Percentiles rank a stretch among this genome's conserved stretches.
Evolutionary conservation across 53 echinoderm and acorn worm species (phyloP).

Genomic region (Echinometra lucunter): DNA sequence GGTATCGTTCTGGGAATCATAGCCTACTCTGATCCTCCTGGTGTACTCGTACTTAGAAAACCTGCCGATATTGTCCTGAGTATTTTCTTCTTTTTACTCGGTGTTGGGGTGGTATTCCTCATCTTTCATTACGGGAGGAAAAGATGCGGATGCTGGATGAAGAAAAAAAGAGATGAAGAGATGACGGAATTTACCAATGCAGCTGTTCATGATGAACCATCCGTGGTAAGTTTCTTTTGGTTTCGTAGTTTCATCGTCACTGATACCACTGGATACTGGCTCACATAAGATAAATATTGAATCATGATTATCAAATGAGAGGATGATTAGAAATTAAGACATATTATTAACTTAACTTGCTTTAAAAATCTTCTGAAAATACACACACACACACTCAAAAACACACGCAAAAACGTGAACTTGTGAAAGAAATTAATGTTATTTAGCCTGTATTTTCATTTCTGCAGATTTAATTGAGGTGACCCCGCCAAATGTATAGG

Average conservation of each 20-base stretch:
- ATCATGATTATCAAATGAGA: too few relatives aligned
- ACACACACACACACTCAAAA: too few relatives aligned
- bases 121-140: neutral
- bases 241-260: neutral
- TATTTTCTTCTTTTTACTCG: neutral
- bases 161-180: neutral
- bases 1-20: slow-evolving; percentile 41
- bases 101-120: neutral
- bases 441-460: too few relatives aligned
- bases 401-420: too few relatives aligned
- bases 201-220: neutral
- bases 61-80: slow-evolving; percentile 13
- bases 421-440: too few relatives aligned
- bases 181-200: slow-evolving; percentile 20
- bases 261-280: too few relatives aligned
- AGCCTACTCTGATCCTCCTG: neutral
- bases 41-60: neutral
- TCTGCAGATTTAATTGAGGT: too few relatives aligned
- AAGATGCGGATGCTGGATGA: neutral
- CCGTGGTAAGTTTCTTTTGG: slow-evolving; percentile 3
- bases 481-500: too few relatives aligned
- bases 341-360: too few relatives aligned
- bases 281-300: too few relatives aligned
- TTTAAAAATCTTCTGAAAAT: too few relatives aligned
- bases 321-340: too few relatives aligned